Conservation (phyloP, 1,140 invertebrate genomes). For the Patella vulgata region DNA sequence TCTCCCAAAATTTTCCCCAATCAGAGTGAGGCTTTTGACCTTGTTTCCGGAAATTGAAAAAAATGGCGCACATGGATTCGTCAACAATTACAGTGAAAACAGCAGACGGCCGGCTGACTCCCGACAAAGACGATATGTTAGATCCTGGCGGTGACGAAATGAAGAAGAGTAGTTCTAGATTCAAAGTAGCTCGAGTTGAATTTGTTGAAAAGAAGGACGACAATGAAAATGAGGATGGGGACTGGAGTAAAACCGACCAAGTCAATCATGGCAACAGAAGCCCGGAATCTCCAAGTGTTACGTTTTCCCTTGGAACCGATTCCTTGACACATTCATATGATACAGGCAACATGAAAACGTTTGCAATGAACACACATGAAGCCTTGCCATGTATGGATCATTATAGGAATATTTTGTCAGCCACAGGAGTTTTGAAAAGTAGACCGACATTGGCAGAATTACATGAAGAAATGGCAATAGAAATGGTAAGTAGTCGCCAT, state of each 20-base stretch:
- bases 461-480: conserved; percentile 74
- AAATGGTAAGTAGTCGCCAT: conserved; percentile 9
- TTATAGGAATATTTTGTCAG: conserved; percentile 91
- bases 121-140: conserved; percentile 6
- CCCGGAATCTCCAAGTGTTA: conserved; percentile 26
- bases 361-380: conserved; percentile 88
- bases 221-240: conserved; percentile 18
- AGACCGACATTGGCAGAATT: conserved; percentile 92
- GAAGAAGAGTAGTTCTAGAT: conserved; percentile 38
- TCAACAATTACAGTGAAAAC: background rate
- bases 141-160: conserved; percentile 17
- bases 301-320: conserved; percentile 31
- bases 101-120: background rate
- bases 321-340: conserved; percentile 69
- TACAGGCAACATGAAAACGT: conserved; percentile 83
- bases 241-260: conserved; percentile 1
- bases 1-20: too few species aligned
- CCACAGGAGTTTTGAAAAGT: conserved; percentile 82
- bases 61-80: conserved; percentile 14
- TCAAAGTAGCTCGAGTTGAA: conserved; percentile 49
- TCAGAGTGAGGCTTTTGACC: too few species aligned
- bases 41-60: conserved; percentile 9
- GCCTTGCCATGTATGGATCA: conserved; percentile 90
- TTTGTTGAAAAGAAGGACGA: conserved; percentile 29
- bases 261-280: conserved; percentile 12